Evolutionary conservation across 2,113 vertebrate genomes (phyloP), one percentile per base, ranked within the genome.

Genomic region (Rattus rattus): DNA sequence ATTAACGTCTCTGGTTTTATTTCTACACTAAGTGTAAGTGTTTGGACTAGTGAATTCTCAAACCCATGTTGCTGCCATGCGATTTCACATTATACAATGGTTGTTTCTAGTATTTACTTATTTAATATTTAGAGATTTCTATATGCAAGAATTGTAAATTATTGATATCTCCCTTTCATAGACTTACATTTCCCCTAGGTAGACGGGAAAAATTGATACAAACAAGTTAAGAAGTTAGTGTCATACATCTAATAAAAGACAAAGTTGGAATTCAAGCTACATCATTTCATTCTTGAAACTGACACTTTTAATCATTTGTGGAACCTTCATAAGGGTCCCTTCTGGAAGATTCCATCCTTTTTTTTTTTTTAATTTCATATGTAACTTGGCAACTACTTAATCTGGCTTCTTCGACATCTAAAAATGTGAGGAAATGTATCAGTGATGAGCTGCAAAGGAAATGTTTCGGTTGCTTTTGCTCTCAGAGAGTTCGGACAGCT

Each of bases 331-430:
- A 43, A 84, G 28, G 81, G 33, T 54, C 20, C 13, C 36, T 65
- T 70, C 89, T 63, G 26, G 70, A 91, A 43, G 59, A 56, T 10
- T 20, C 36, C 9, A 17, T 76, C 49, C 47, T 88, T 88, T 84
- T 88, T 85, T 75, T 91, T 63, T 70, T 65, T 33, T 56, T 87
- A 54, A 88, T 69, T 16, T 63, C 49, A 80, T 52, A 92, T 7
- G 88, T 88, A 76, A 65, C 13, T 83, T 24, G 4, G 36, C 6
- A 12, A 30, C 5, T 65, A 88, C 30, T 67, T 79, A 67, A 54
- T 96, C 43, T 84, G 24, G 61, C 63, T 92, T 94, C 39, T 92
- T 69, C 30, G 12, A 36, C 24, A 84, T 94, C 69, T 33, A 49
- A 47, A 90, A 90, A 87, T 6, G 70, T 0, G 24, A 84, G 65